phyloP scores from a whole-genome alignment of 2,797 vertebrate genomes.

The Otolemur crassicaudatus region DNA sequence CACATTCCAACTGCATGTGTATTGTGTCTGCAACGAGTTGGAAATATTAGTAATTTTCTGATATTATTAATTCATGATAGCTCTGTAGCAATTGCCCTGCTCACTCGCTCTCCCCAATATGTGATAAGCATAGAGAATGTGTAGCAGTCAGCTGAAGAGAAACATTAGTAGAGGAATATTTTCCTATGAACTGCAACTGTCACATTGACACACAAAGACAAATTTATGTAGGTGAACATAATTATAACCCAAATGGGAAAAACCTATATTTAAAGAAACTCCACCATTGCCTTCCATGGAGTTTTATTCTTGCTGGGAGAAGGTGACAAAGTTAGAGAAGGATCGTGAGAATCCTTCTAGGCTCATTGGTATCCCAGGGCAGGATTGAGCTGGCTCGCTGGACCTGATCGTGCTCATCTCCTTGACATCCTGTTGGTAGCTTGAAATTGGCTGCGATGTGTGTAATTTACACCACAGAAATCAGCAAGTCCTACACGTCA shows the following conservation, averaged over 20 bases:
- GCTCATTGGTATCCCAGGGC: too few species aligned
- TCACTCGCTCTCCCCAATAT: neutral
- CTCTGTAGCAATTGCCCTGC: neutral
- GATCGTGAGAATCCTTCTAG: neutral
- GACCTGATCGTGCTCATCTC: neutral
- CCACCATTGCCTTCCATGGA: neutral
- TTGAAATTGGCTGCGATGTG: neutral
- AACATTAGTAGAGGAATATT: neutral
- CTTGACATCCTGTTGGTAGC: neutral
- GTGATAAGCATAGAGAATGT: neutral
- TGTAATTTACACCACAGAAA: neutral
- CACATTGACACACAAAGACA: neutral
- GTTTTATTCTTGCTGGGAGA: too few species aligned
- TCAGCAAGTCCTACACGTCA: neutral
- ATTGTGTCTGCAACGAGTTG: neutral
- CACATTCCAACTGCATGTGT: neutral
- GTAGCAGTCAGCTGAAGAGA: neutral
- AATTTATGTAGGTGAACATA: neutral
- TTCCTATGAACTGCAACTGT: neutral
- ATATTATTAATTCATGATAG: neutral
- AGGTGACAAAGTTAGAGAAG: neutral
- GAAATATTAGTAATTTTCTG: neutral
- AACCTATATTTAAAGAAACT: neutral
- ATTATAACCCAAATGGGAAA: neutral
- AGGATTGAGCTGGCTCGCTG: neutral